Evolutionary conservation across 2,113 vertebrate genomes (phyloP).

Genomic region (Columbina picui): DNA sequence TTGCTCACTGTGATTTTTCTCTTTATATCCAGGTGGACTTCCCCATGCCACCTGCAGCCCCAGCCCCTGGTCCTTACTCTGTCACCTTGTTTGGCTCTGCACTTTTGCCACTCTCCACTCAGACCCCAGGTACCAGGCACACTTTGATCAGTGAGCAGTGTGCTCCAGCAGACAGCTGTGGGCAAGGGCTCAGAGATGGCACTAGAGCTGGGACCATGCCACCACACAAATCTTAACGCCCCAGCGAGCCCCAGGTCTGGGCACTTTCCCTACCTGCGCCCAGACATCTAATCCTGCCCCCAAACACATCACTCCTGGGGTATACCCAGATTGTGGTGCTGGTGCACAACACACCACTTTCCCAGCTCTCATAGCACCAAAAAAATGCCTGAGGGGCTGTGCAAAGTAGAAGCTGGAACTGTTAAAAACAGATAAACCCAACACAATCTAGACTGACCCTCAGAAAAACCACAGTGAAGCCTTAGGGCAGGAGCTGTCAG

Average conservation of each 20-base stretch:
- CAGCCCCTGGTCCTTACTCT: neutral
- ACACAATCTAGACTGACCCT: neutral
- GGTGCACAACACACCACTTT: neutral
- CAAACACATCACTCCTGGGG: neutral
- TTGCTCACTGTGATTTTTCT: neutral
- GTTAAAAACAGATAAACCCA: neutral
- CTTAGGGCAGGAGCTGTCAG: neutral
- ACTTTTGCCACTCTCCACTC: neutral
- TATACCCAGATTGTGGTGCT: neutral
- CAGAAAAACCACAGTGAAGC: neutral
- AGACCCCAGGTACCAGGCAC: neutral
- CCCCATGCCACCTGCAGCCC: neutral
- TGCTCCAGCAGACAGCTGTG: neutral
- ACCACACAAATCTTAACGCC: neutral
- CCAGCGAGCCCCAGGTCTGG: neutral
- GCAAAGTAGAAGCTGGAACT: neutral
- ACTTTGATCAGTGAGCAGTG: neutral
- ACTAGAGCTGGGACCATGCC: neutral
- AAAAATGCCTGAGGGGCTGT: neutral
- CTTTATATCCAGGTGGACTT: neutral
- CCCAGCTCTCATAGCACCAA: neutral
- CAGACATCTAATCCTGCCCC: neutral
- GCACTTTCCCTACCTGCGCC: neutral
- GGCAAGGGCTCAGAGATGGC: neutral
- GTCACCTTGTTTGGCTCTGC: neutral